Conservation (phyloP, 2,888 invertebrate species). For the Dryococelus australis region DNA sequence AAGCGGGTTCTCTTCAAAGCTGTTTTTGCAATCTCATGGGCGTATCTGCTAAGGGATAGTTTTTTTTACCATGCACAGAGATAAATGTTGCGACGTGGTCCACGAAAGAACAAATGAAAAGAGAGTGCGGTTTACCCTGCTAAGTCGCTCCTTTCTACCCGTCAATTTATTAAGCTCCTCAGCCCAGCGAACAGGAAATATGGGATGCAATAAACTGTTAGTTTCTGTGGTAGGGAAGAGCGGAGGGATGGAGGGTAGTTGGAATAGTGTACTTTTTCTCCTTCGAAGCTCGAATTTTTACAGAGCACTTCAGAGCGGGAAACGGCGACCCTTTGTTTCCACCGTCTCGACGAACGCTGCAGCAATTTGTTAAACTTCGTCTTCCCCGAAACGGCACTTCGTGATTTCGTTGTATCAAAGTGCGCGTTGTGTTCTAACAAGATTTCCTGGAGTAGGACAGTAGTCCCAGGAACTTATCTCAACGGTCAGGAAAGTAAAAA, state of each 20-base stretch:
- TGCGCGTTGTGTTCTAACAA: neutral
- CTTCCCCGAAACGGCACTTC: neutral
- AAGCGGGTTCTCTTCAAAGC: too few species aligned
- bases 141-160: neutral
- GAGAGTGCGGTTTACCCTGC: too few species aligned
- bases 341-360: neutral
- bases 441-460: neutral
- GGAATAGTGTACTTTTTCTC: neutral
- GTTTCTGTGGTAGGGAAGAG: neutral
- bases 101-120: too few species aligned
- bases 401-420: neutral
- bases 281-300: neutral
- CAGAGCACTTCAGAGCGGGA: neutral
- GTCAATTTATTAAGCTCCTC: neutral
- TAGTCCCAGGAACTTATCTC: neutral
- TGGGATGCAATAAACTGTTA: neutral
- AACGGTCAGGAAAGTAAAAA: neutral
- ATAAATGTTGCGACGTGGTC: too few species aligned
- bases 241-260: neutral
- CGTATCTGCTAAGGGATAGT: too few species aligned
- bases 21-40: too few species aligned
- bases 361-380: neutral
- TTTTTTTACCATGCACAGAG: too few species aligned
- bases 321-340: neutral
- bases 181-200: neutral